Evolutionary conservation across 2,113 vertebrate species (phyloP), one percentile per base, ranked within the genome.

Genomic region (Mus pahari): DNA sequence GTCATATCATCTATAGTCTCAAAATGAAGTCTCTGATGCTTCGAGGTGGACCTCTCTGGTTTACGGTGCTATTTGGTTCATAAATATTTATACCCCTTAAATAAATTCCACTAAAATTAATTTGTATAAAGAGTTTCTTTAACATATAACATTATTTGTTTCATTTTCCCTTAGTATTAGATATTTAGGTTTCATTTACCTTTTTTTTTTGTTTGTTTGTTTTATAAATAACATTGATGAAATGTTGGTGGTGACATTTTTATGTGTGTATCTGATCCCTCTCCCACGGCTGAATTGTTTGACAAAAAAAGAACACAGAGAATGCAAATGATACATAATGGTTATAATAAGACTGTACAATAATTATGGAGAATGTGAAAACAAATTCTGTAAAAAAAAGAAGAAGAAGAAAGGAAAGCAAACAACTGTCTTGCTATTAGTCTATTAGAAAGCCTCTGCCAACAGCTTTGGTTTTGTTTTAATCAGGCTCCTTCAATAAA

Each of bases 151-250:
- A 91, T 91, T 89, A 50, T 62, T 97, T 89, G 91, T 3, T n/a
- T 42, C 9, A 55, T 33, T 16, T 62, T 94, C 84, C 39, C 13
- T 9, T 71, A 50, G 3, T 77, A 66, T 92, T 90, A 89, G 71
- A 66, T 93, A 74, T 71, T 94, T 42, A 70, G n/a, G 39, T 77
- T 90, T 93, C 66, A 89, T 58, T 93, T 78, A 45, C 81, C n/a
- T n/a, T 66, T 81, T 86, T 83, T 33, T 28, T 77, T 28, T 58
- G 2, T 55, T 50, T 53, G 50, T 36, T 39, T 50, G 1, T 45
- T 45, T 45, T 45, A 8, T 53, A 81, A 84, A 84, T 19, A 45
- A 45, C 26, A 84, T 68, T 66, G 39, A 55, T 86, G 22, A 71
- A 79, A 75, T 33, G 68, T 82, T 19, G 26, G 81, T 64, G n/a